These are phyloP conservation scores for Papilio aristodemus DNA, from an alignment of 1,140 invertebrate species.

Conservation along the genomic window DNA sequence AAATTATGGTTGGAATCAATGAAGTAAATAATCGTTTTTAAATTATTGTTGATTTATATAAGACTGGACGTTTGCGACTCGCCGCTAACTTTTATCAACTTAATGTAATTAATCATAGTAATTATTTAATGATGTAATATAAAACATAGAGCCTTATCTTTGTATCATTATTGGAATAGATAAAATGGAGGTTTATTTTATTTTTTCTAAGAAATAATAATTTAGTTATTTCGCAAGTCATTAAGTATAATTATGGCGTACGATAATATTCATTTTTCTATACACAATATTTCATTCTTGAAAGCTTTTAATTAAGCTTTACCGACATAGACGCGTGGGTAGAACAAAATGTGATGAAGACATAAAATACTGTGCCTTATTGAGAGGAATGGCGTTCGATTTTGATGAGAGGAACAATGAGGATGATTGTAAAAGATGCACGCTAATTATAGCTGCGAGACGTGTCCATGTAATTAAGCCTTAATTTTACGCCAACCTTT, in stretches of 20 bases:
- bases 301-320: constrained; percentile 18
- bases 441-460: constrained; percentile 8
- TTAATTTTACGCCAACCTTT: constrained; percentile 14
- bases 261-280: neutral
- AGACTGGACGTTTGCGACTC: neutral
- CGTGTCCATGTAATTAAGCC: neutral
- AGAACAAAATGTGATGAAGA: constrained; percentile 10
- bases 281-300: neutral
- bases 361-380: constrained; percentile 20
- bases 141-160: neutral
- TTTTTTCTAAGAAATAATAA: constrained; percentile 1
- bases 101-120: neutral
- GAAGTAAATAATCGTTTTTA: neutral
- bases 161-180: neutral
- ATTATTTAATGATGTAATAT: neutral
- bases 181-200: neutral
- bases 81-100: neutral
- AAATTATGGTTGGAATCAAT: neutral
- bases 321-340: neutral
- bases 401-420: constrained; percentile 9
- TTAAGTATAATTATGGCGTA: neutral
- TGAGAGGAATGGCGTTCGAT: constrained; percentile 1
- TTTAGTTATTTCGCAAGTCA: constrained; percentile 5
- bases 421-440: constrained; percentile 11
- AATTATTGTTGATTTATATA: neutral